These are phyloP conservation scores for Copsychus sechellarum DNA, from an alignment of 2,113 vertebrate genomes.

Conservation along the genomic window DNA sequence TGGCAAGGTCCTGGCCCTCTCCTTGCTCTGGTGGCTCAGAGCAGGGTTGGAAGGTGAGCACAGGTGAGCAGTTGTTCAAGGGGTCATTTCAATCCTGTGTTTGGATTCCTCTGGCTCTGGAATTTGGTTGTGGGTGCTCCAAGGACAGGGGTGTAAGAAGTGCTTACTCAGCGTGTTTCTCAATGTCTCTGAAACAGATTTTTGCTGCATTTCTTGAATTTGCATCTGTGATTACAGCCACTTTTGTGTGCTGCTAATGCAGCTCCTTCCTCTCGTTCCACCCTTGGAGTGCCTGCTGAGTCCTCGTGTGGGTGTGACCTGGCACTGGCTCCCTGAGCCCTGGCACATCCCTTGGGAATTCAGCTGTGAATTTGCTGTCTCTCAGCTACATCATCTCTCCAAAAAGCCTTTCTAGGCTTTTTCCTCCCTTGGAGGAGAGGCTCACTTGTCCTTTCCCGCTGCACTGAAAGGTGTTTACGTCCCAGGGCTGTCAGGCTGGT, in stretches of 20 bases:
- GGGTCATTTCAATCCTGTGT: rapidly evolving
- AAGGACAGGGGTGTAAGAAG: background rate
- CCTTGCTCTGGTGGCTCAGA: background rate
- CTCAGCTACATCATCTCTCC: background rate
- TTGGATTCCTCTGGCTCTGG: background rate
- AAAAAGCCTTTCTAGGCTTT: background rate
- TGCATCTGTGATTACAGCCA: background rate
- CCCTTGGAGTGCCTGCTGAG: background rate
- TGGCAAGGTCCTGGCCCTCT: background rate
- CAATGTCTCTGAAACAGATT: rapidly evolving
- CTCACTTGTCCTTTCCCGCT: background rate
- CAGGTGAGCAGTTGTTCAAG: rapidly evolving
- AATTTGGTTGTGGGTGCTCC: background rate
- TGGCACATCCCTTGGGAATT: background rate
- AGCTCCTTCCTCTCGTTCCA: background rate
- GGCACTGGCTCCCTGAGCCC: background rate
- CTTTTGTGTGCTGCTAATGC: background rate
- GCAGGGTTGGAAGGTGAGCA: background rate
- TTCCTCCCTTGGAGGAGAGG: background rate
- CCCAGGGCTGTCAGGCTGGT: background rate
- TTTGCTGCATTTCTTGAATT: background rate
- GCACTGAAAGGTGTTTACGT: background rate
- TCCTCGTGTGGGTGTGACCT: background rate
- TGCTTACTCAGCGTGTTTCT: rapidly evolving
- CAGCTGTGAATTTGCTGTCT: background rate